Conservation (phyloP, 2,888 invertebrate species). For the Xylocampa areola region DNA sequence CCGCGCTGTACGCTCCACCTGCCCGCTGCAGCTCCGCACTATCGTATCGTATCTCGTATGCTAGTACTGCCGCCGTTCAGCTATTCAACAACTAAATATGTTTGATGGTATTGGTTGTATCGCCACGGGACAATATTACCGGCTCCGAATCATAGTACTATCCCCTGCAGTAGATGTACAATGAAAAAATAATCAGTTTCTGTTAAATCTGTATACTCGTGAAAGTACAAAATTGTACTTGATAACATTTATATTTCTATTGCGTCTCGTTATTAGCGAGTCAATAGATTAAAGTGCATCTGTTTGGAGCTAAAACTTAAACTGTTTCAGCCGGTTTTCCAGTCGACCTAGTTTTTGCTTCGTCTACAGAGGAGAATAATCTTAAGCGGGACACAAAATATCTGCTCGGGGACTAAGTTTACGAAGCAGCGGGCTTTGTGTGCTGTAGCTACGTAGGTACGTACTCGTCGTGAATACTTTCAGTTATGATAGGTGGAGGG, state of each 20-base stretch:
- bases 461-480: neutral
- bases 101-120: too few relatives aligned
- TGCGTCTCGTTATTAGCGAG: too few relatives aligned
- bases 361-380: constrained; percentile 2
- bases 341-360: constrained; percentile 6
- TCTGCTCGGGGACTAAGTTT: neutral
- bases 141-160: too few relatives aligned
- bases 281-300: neutral
- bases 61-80: too few relatives aligned
- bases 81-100: too few relatives aligned
- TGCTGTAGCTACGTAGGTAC: neutral
- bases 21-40: too few relatives aligned
- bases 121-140: too few relatives aligned
- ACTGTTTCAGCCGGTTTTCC: constrained; percentile 11
- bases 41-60: too few relatives aligned
- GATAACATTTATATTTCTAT: too few relatives aligned
- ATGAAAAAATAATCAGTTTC: neutral
- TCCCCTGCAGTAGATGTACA: neutral
- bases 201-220: too few relatives aligned
- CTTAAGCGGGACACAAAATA: constrained; percentile 2
- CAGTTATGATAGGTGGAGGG: neutral
- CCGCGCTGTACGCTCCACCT: too few relatives aligned
- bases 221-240: too few relatives aligned
- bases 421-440: neutral
- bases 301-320: neutral